Evolutionary conservation across 2,797 vertebrate species (phyloP).

Genomic region (Zalophus californianus): DNA sequence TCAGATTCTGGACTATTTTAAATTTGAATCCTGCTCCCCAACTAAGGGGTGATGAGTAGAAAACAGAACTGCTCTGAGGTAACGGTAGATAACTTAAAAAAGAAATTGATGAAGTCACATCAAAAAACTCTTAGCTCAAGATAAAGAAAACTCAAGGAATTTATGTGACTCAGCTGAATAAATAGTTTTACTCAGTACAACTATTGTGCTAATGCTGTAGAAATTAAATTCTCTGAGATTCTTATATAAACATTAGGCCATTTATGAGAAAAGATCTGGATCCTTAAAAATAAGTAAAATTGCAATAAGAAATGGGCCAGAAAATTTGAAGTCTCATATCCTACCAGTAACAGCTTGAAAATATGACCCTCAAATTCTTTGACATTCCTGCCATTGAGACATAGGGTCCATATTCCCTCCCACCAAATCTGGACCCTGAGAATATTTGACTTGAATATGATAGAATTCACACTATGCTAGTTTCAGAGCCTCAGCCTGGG

Average conservation of each 20-base stretch:
- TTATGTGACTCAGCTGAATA: not conserved
- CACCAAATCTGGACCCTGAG: not conserved
- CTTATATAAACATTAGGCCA: not conserved
- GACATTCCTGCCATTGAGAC: not conserved
- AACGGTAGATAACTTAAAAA: not conserved
- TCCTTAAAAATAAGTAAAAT: conserved; percentile 26
- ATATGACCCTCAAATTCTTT: not conserved
- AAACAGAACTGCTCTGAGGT: not conserved
- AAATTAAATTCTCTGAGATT: conserved; percentile 25
- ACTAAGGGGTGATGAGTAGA: not conserved
- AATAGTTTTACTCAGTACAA: not conserved
- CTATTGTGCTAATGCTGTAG: not conserved
- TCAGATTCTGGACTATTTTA: not conserved
- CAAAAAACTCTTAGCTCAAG: not conserved
- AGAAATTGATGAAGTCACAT: not conserved
- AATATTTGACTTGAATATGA: not conserved
- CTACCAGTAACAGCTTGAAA: not conserved
- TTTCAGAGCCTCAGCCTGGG: not conserved
- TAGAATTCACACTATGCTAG: not conserved
- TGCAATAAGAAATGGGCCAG: not conserved
- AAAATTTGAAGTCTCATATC: not conserved
- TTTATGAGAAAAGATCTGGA: conserved; percentile 16
- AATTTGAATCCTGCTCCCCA: not conserved
- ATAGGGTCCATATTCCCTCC: not conserved
- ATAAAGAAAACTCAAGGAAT: not conserved